phyloP scores from a whole-genome alignment of 2,888 invertebrate species.

The Lumbricus terrestris region DNA sequence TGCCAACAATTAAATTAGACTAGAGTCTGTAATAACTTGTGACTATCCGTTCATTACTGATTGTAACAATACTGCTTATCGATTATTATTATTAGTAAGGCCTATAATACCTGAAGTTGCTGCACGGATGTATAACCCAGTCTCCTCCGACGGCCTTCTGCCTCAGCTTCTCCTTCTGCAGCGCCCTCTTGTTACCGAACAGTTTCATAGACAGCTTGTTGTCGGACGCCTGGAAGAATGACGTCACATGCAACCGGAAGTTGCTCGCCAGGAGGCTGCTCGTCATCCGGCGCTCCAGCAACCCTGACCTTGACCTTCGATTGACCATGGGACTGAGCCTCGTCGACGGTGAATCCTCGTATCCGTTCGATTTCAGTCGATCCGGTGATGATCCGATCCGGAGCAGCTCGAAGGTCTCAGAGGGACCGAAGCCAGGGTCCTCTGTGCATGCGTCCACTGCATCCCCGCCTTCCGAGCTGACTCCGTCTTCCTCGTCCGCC shows the following conservation, averaged over 20 bases:
- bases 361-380: neutral
- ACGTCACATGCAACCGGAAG: neutral
- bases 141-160: conserved; percentile 6
- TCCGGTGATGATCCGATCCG: neutral
- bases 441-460: no score
- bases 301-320: neutral
- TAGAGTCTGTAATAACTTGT: no score
- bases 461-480: neutral
- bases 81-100: no score
- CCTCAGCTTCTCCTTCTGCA: conserved; percentile 14
- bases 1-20: no score
- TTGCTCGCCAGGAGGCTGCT: neutral
- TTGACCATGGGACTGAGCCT: neutral
- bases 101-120: neutral
- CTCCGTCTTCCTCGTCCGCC: neutral
- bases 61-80: no score
- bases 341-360: neutral
- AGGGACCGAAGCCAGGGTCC: neutral
- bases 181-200: neutral
- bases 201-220: conserved; percentile 13
- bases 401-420: neutral
- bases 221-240: conserved; percentile 19
- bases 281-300: neutral
- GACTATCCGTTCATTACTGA: no score
- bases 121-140: conserved; percentile 6